Conservation (phyloP, 2,797 vertebrate species). For the Eulemur rubriventer region DNA sequence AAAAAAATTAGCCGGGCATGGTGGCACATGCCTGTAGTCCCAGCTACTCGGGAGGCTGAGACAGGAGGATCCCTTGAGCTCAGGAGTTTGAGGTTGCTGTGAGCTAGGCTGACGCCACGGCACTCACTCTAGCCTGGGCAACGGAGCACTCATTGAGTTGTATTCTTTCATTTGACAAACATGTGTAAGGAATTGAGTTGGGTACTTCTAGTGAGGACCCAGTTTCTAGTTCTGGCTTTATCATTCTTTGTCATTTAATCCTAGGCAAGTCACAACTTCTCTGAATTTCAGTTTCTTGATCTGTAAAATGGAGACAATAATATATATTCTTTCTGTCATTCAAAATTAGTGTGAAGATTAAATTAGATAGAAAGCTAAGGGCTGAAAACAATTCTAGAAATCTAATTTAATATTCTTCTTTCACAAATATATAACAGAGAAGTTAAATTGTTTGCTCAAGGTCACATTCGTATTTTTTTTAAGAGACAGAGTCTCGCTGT, state of each 20-base stretch:
- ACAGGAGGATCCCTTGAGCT: background rate
- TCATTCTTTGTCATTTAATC: background rate
- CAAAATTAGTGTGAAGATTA: constrained; percentile 2
- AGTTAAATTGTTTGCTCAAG: constrained; percentile 39
- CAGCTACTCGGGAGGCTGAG: background rate
- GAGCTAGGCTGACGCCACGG: background rate
- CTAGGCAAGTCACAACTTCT: constrained; percentile 14
- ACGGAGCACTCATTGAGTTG: background rate
- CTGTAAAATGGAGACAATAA: constrained; percentile 33
- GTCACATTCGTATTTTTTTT: constrained; percentile 9
- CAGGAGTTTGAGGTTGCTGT: background rate
- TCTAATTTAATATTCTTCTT: background rate
- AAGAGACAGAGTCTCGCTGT: background rate
- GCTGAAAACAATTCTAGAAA: constrained; percentile 14
- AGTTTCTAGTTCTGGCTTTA: background rate
- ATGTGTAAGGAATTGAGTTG: background rate
- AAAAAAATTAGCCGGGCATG: background rate
- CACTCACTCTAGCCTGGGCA: no score
- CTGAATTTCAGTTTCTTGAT: constrained; percentile 39
- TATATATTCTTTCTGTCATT: background rate
- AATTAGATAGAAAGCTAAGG: background rate
- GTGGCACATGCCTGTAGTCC: background rate
- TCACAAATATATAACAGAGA: constrained; percentile 24
- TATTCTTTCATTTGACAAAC: background rate
- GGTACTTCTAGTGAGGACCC: background rate